A percentile compares a stretch with the other conserved stretches of the same genome.
Conservation (phyloP, 2,113 vertebrate species). For the Gnathonemus echidnorhynchus region DNA sequence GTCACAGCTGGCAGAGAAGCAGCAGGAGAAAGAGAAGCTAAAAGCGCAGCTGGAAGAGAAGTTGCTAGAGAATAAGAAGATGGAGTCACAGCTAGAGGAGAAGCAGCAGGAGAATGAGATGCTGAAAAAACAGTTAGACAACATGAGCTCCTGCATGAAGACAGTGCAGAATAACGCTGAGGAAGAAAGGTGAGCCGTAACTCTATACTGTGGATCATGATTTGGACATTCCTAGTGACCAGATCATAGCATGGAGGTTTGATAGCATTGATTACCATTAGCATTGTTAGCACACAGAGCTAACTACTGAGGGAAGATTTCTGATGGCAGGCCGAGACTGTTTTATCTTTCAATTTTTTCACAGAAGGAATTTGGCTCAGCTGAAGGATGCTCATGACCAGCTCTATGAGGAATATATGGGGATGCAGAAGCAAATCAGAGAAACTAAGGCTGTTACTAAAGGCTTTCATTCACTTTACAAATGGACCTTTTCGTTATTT, state of each 20-base stretch:
- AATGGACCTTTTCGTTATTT: not conserved
- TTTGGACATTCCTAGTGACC: not conserved
- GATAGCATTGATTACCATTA: not conserved
- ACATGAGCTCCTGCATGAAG: slow-evolving; percentile 73
- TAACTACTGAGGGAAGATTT: not conserved
- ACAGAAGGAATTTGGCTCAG: slow-evolving; percentile 65
- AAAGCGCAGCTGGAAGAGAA: slow-evolving; percentile 66
- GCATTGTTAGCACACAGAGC: not conserved
- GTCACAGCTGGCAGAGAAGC: slow-evolving; percentile 68
- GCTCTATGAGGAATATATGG: slow-evolving; percentile 75
- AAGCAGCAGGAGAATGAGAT: slow-evolving; percentile 68
- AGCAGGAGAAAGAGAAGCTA: slow-evolving; percentile 52
- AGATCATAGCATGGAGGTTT: not conserved
- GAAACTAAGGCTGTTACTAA: slow-evolving; percentile 65
- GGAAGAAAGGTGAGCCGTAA: slow-evolving; percentile 73
- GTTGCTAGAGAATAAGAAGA: slow-evolving; percentile 47
- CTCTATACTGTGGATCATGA: not conserved
- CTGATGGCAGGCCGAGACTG: not conserved
- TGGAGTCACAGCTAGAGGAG: slow-evolving; percentile 64
- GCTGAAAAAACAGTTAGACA: slow-evolving; percentile 84
- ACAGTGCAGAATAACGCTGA: slow-evolving; percentile 74
- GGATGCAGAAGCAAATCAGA: slow-evolving; percentile 69
- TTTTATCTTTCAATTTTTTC: not conserved
- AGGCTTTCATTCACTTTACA: not conserved
- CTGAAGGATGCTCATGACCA: slow-evolving; percentile 77